Evolutionary conservation across 2,113 vertebrate genomes (phyloP), one percentile per base, ranked within the genome.

Genomic region (Electrona antarctica): DNA sequence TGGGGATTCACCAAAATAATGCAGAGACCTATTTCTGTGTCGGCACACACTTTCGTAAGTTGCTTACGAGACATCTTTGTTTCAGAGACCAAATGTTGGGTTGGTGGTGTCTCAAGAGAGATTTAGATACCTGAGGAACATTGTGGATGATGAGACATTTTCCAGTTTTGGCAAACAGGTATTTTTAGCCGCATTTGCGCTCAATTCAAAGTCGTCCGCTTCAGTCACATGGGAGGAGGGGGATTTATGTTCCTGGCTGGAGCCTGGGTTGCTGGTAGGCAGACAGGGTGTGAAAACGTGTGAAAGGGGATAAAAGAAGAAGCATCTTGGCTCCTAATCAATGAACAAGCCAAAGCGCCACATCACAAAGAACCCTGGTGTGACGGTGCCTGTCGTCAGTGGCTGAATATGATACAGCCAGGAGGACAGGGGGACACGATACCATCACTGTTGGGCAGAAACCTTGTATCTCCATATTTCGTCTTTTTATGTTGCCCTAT

Each of bases 131-230:
- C 64, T 47, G 63, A 73, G 59, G 78, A 73, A 46, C 56, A 78
- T 79, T 79, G 60, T 87, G 82, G 78, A 74, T 85, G 86, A 90
- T 75, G 49, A 81, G 76, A 87, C 67, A 81, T 87, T 64, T 84
- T 85, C 76, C 75, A 70, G 74, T 65, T 69, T 61, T 65, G 70
- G 71, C 71, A 55, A 78, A 52, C 48, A 56, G 69, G 77, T 88
- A 88, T 87, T 88, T 91, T 87, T 89, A 88, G 77, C 54, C 77
- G 33, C 47, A 52, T 77, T 68, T 82, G 71, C 1, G 41, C 72
- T 90, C 83, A 89, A 81, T 75, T 65, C 80, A 80, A 90, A 91
- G 85, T 92, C 33, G 33, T 41, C 33, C 86, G 58, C 48, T 48
- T 74, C 51, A 65, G 79, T 85, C 85, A 87, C 85, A 86, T 85